phyloP scores from a whole-genome alignment of 1,140 invertebrate species.

The Sitophilus oryzae region DNA sequence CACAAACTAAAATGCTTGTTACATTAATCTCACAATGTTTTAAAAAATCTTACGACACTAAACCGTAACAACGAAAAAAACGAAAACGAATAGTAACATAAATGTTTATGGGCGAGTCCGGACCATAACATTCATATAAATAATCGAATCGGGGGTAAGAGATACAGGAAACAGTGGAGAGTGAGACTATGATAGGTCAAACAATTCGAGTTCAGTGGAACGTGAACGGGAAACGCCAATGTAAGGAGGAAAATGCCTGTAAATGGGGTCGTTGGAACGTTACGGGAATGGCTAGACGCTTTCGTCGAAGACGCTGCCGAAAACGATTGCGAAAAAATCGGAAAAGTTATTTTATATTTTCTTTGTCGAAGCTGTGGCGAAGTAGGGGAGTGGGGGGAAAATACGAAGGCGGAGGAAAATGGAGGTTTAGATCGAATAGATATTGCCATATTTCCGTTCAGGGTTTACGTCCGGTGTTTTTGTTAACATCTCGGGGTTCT shows the following conservation, averaged over 20 bases:
- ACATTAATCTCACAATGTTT: no score
- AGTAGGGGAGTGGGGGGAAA: no score
- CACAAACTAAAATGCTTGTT: no score
- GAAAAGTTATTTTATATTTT: conserved; percentile 28
- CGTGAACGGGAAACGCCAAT: conserved; percentile 43
- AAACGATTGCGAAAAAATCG: conserved; percentile 24
- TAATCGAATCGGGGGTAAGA: conserved; percentile 27
- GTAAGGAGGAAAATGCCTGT: conserved; percentile 44
- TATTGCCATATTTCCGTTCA: conserved; percentile 21
- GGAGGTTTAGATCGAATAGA: conserved; percentile 20
- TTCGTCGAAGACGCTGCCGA: conserved; percentile 12
- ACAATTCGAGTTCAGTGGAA: conserved; percentile 43
- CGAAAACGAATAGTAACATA: no score
- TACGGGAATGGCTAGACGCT: conserved; percentile 29
- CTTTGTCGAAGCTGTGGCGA: conserved; percentile 15
- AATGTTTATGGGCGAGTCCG: conserved; percentile 2
- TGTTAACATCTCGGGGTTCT: background rate
- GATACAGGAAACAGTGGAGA: conserved; percentile 29
- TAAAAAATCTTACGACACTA: background rate
- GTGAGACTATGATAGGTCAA: conserved; percentile 38
- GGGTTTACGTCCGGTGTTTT: conserved; percentile 1
- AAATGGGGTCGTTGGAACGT: conserved; percentile 41
- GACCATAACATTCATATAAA: conserved; percentile 30
- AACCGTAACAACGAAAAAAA: no score
- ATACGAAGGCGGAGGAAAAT: no score